These are phyloP conservation scores for Melanotaenia duboulayi DNA, from an alignment of 2,113 vertebrate species.

Conservation along the genomic window DNA sequence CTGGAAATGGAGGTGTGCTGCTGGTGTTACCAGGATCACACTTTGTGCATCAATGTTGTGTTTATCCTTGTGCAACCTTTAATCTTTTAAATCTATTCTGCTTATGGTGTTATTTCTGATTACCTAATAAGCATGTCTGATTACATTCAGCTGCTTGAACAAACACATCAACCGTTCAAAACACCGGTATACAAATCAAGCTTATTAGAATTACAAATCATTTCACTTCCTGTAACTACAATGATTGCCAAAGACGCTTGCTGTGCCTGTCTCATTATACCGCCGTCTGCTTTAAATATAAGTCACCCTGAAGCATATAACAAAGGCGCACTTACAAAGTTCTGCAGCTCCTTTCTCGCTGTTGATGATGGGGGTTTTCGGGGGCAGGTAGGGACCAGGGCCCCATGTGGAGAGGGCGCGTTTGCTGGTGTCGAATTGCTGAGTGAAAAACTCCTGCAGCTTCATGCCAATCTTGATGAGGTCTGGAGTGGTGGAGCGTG, in stretches of 20 bases:
- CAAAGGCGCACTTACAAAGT: constrained; percentile 84
- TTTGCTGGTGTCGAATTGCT: constrained; percentile 99
- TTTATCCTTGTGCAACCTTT: neutral
- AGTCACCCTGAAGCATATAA: constrained; percentile 1
- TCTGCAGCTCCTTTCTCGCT: constrained; percentile 89
- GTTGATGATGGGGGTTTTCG: constrained; percentile 89
- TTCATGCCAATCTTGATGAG: constrained; percentile 99
- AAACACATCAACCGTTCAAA: constrained; percentile 22
- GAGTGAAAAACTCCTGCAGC: constrained; percentile 99
- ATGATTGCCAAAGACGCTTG: constrained; percentile 4
- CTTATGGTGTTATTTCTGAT: constrained; percentile 25
- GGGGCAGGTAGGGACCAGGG: constrained; percentile 93
- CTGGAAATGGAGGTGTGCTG: neutral
- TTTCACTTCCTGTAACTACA: constrained; percentile 27
- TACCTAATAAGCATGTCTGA: constrained; percentile 26
- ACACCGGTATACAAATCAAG: constrained; percentile 35
- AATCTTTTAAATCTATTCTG: constrained; percentile 7
- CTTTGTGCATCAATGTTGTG: neutral
- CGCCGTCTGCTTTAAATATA: constrained; percentile 7
- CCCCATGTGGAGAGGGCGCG: constrained; percentile 97
- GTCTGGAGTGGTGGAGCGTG: constrained; percentile 96
- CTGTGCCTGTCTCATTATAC: constrained; percentile 18
- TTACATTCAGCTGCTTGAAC: constrained; percentile 32
- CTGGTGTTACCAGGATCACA: constrained; percentile 1
- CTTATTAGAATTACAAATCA: constrained; percentile 57